These are phyloP conservation scores for Meloidogyne hapla DNA, from an alignment of 1,140 invertebrate species.

Conservation along the genomic window DNA sequence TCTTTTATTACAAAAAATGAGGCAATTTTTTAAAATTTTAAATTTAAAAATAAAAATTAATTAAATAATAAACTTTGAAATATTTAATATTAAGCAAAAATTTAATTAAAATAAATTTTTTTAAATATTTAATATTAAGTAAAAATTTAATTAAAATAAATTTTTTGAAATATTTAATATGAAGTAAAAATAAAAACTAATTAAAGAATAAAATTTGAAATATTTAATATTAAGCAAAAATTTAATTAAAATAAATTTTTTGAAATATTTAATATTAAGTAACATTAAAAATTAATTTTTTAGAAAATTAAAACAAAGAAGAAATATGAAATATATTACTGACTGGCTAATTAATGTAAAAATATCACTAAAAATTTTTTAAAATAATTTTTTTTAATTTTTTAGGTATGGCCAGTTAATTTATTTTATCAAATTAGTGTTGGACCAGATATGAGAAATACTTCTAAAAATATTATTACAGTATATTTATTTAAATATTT, in stretches of 20 bases:
- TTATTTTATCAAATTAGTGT: slow-evolving; percentile 34
- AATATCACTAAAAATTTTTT: not conserved
- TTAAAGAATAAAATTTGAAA: no score
- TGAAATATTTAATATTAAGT: no score
- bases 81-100: no score
- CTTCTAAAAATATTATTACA: slow-evolving; percentile 28
- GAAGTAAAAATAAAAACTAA: no score
- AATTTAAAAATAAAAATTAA: not conserved
- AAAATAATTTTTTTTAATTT: not conserved
- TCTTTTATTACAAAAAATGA: slow-evolving; percentile 5
- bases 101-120: no score
- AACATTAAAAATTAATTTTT: not conserved
- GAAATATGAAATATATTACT: not conserved
- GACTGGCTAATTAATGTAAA: not conserved
- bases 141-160: no score
- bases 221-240: no score
- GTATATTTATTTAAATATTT: not conserved
- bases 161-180: no score
- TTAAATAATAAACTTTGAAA: no score
- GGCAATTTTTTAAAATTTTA: not conserved
- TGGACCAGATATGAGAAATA: slow-evolving; percentile 30
- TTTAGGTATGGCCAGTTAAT: slow-evolving; percentile 28
- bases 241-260: no score
- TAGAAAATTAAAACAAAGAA: slow-evolving; percentile 8
- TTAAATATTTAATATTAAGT: no score